Base-by-base conservation (phyloP, 1,140 invertebrate genomes). In the Eufriesea mexicana region DNA sequence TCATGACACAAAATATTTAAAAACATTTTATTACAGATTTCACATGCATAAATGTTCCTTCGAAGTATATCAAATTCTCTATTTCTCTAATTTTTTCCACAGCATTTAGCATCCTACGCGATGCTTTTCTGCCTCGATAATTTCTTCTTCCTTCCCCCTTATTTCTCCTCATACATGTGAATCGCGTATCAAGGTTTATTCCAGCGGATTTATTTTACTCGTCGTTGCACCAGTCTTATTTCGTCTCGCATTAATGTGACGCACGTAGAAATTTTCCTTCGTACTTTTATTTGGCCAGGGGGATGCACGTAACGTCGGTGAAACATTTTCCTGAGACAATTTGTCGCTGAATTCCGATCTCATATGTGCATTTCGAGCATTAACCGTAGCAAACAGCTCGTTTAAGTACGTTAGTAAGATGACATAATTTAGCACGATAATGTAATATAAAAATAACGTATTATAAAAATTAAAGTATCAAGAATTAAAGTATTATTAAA, bases 131-230 rank as follows among this genome's bases (percentile, higher is more conserved):
- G n/a, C 20, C 14, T 67, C 42, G 51, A 28, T 55, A 55, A 51
- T 61, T 74, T 35, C 66, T 67, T 5, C 35, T 7, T 5, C n/a
- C 25, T n/a, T 35, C 45, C 20, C 20, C 18, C 7, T 61, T 25
- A 25, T 45, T 23, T 20, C 18, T 28, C 18, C 0, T n/a, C 54
- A 5, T 74, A 28, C 45, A 62, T 49, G n/a, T 62, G 55, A 61
- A 20, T 61, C 35, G 55, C 57, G 73, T 75, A 62, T 75, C n/a
- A 47, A 75, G 57, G 9, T 75, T 75, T 49, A 47, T 75, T 61
- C 57, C 73, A 2, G 5, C 16, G 57, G n/a, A 61, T 75, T 75
- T 57, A 49, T n/a, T 20, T 75, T 75, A 49, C 47, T 47, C 57
- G 5, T 7, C 18, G 42, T 47, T 25, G 35, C 57, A 28, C 57